Evolutionary conservation across 2,113 vertebrate genomes (phyloP), one percentile per base, ranked within the genome.

Genomic region (Nannospalax galili): DNA sequence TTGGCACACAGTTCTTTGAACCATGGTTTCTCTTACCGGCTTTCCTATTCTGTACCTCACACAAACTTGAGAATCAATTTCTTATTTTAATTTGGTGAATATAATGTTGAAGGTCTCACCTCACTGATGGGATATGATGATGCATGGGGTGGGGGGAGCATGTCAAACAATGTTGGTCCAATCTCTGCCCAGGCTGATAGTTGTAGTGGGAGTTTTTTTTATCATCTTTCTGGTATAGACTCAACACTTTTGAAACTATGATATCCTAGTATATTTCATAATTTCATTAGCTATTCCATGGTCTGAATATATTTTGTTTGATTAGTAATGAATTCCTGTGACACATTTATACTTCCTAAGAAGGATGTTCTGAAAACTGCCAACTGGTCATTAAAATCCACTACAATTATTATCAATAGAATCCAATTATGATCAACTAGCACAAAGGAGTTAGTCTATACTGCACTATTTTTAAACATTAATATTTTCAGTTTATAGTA

Each of bases 371-470:
- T 92, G 74, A 87, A 93, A 96, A 95, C 28, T 93, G 82, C 86
- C 92, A 96, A 95, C 5, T 81, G 77, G 60, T 93, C 58, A 96
- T 97, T 97, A 93, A 97, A 95, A 95, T 85, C 79, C 72, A 93
- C 87, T 85, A 81, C 52, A 96, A 90, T 97, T 96, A 94, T 93
- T 84, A 94, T 91, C 81, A 92, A 67, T 70, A 1, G 70, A 93
- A 88, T 94, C 40, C 93, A 96, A 96, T 96, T 96, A 90, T 86
- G 93, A 92, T 70, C 87, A 96, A 45, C 93, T 95, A 93, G 82
- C 78, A 88, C 3, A 75, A 24, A 85, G 42, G 28, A 84, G 30
- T 89, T 93, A 93, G 93, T 93, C 20, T 52, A 82, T 5, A 92
- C 4, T 70, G 48, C 26, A 67, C 65, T 37, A 95, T 87, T 93